Evolutionary conservation across 1,140 invertebrate species (phyloP).

Genomic region (Ectropis grisescens): DNA sequence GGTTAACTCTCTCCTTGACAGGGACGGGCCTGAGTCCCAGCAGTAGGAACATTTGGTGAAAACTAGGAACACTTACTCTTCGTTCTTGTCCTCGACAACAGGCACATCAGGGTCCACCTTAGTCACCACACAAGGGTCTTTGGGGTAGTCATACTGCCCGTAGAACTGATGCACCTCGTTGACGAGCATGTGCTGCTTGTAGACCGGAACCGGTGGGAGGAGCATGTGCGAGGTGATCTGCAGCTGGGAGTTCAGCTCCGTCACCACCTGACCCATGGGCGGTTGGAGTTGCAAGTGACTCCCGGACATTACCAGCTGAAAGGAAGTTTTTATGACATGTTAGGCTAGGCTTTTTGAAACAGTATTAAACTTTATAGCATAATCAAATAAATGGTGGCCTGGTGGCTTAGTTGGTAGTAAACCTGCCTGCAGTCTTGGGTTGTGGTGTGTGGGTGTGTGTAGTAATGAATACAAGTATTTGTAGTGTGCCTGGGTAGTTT

Average conservation of each 20-base stretch:
- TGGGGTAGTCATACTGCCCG: constrained; percentile 40
- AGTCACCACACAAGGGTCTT: constrained; percentile 35
- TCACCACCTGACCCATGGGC: constrained; percentile 26
- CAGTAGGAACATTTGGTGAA: no score
- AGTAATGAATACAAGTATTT: no score
- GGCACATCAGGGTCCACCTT: constrained; percentile 33
- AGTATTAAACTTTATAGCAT: no score
- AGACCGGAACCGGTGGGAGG: constrained; percentile 37
- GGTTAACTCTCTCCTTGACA: no score
- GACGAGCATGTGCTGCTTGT: constrained; percentile 38
- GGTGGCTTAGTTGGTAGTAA: no score
- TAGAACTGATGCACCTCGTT: constrained; percentile 37
- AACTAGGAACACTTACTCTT: constrained; percentile 29
- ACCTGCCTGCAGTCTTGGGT: no score
- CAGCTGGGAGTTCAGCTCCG: constrained; percentile 30
- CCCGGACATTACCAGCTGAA: constrained; percentile 47
- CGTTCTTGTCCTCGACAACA: constrained; percentile 18
- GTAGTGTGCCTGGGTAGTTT: no score
- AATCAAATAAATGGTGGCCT: no score
- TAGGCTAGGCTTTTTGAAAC: no score
- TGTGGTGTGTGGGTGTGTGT: no score
- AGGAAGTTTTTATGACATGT: constrained; percentile 18
- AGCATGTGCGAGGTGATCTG: constrained; percentile 44
- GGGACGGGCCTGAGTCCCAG: no score
- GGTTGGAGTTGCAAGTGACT: constrained; percentile 36